phyloP scores from a whole-genome alignment of 2,113 vertebrate genomes.

The Ramphastos sulfuratus region DNA sequence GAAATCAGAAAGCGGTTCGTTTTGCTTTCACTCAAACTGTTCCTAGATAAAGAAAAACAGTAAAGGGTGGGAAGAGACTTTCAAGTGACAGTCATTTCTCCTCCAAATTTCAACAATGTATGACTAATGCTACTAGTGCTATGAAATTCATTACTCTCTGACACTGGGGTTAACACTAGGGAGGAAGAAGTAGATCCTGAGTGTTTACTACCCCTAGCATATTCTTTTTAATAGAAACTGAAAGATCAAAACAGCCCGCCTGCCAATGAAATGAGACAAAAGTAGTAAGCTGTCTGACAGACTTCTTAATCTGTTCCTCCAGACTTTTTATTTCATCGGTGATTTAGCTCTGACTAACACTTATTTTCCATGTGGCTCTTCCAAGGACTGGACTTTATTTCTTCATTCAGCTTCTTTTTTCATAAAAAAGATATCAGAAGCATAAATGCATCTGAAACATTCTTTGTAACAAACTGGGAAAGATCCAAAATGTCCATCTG shows the following conservation, averaged over 20 bases:
- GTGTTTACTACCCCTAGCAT: background rate
- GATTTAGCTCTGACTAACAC: background rate
- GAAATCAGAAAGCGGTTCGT: background rate
- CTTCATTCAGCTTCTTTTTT: background rate
- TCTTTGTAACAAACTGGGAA: background rate
- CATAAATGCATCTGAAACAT: background rate
- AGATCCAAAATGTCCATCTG: background rate
- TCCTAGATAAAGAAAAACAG: background rate
- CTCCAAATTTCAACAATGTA: background rate
- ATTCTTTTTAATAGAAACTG: background rate
- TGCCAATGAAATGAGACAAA: slow-evolving; percentile 11
- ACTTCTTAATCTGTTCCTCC: background rate
- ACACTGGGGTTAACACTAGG: background rate
- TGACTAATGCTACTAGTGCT: background rate
- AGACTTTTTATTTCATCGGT: background rate
- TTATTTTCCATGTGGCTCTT: background rate
- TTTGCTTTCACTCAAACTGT: background rate
- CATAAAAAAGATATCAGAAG: background rate
- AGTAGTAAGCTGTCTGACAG: background rate
- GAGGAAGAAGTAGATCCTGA: background rate
- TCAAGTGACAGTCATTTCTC: background rate
- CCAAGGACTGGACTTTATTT: background rate
- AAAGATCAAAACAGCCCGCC: background rate
- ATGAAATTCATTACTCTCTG: background rate
- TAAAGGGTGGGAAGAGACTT: background rate